Evolutionary conservation across 2,797 vertebrate genomes (phyloP).

Genomic region (Coreius guichenoti): DNA sequence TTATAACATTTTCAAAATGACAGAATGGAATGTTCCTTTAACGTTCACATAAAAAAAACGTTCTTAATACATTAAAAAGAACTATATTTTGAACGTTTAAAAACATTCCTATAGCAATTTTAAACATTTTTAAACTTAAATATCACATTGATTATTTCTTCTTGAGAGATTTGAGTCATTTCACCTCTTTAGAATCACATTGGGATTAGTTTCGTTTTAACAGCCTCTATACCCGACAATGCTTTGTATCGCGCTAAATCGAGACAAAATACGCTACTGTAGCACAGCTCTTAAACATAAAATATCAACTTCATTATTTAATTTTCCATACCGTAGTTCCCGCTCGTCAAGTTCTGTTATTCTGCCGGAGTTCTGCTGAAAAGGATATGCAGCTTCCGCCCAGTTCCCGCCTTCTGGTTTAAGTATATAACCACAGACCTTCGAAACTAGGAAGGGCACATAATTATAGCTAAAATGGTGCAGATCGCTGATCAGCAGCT

Average conservation of each 20-base stretch:
- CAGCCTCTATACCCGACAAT: not conserved
- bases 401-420: not conserved
- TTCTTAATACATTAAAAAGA: no score
- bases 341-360: not conserved
- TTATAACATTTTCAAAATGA: no score
- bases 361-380: not conserved
- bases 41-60: no score
- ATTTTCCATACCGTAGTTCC: not conserved
- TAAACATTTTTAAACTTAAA: no score
- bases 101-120: no score
- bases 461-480: no score
- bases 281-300: not conserved
- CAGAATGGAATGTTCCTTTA: no score
- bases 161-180: no score
- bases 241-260: not conserved
- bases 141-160: no score
- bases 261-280: not conserved
- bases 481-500: no score
- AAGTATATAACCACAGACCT: not conserved
- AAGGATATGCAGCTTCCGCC: not conserved
- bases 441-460: not conserved
- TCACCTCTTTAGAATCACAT: not conserved
- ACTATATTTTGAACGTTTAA: no score
- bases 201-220: not conserved
- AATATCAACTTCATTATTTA: not conserved